Conservation (phyloP, 2,113 vertebrate species). For the Lepus europaeus region DNA sequence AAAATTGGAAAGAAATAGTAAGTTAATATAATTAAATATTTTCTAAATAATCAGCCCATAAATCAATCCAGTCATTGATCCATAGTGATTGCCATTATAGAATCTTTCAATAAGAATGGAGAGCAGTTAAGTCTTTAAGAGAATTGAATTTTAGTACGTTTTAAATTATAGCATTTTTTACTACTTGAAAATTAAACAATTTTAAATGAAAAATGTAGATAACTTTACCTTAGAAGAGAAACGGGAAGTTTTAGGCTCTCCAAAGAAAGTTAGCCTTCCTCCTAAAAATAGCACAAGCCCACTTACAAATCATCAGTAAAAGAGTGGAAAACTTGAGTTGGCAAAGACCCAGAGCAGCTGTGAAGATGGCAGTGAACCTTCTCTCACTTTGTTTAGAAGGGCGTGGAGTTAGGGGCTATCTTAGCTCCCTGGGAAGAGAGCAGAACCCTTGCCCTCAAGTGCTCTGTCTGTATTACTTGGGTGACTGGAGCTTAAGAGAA, state of each 20-base stretch:
- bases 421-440: neutral
- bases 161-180: slow-evolving; percentile 61
- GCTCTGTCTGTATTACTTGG: neutral
- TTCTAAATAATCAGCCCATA: neutral
- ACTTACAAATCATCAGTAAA: slow-evolving; percentile 12
- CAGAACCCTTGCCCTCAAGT: neutral
- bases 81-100: neutral
- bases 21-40: slow-evolving; percentile 54
- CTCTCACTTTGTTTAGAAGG: neutral
- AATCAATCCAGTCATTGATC: neutral
- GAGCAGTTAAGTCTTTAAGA: slow-evolving; percentile 22
- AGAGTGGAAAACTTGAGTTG: neutral
- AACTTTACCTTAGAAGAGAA: slow-evolving; percentile 47
- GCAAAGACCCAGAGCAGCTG: neutral
- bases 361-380: neutral
- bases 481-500: neutral
- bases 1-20: slow-evolving; percentile 48
- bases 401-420: neutral
- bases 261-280: slow-evolving; percentile 5
- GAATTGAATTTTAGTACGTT: slow-evolving; percentile 51
- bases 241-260: slow-evolving; percentile 45
- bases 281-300: slow-evolving; percentile 38
- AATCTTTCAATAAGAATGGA: neutral
- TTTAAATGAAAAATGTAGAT: slow-evolving; percentile 27
- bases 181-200: slow-evolving; percentile 61